A percentile compares a stretch with the other conserved stretches of the same genome.
Evolutionary conservation across 2,888 invertebrate genomes (phyloP).

Genomic region (Plebejus anna): DNA sequence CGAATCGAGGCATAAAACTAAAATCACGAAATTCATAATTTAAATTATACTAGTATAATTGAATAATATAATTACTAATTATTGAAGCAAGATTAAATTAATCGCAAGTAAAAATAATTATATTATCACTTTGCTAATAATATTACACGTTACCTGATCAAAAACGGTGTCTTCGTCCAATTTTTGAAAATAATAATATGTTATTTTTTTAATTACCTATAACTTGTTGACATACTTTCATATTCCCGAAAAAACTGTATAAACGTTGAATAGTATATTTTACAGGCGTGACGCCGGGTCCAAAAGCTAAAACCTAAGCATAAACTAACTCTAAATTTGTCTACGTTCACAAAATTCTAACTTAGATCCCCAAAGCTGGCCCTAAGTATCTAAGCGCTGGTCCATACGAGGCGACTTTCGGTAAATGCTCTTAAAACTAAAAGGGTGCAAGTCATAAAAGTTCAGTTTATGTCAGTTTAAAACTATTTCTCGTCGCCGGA

Average conservation of each 20-base stretch:
- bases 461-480: constrained; percentile 6
- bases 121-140: too few relatives aligned
- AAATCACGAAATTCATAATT: too few relatives aligned
- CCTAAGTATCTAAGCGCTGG: constrained; percentile 6
- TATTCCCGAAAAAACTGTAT: too few relatives aligned
- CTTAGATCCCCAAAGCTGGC: background rate
- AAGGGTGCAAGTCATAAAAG: background rate
- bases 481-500: background rate
- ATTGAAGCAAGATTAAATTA: too few relatives aligned
- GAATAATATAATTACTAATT: too few relatives aligned
- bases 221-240: too few relatives aligned
- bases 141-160: too few relatives aligned
- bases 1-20: background rate
- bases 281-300: background rate
- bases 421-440: background rate
- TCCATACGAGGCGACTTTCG: background rate
- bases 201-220: too few relatives aligned
- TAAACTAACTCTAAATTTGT: background rate
- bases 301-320: background rate
- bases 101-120: too few relatives aligned
- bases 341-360: background rate
- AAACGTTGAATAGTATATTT: background rate
- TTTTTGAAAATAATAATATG: too few relatives aligned
- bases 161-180: too few relatives aligned
- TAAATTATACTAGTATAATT: too few relatives aligned